phyloP scores from a whole-genome alignment of 2,113 vertebrate species.

The Hemichromis elongatus region DNA sequence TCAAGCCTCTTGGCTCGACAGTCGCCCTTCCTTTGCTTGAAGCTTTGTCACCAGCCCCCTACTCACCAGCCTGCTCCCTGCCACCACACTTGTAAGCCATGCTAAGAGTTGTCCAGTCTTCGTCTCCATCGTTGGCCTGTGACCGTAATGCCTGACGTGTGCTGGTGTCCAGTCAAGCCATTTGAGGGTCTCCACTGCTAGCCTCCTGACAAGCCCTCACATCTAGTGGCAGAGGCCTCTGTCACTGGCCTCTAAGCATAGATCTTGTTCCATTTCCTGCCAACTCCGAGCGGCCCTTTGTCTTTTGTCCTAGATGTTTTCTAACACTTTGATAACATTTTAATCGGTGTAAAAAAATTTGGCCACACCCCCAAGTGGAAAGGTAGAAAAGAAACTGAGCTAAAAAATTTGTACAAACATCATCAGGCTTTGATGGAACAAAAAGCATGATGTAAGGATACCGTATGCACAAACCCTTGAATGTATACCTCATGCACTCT shows the following conservation, averaged over 20 bases:
- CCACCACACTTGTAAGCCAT: background rate
- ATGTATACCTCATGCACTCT: no score
- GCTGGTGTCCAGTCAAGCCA: background rate
- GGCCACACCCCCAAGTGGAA: background rate
- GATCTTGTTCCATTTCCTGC: background rate
- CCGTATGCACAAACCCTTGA: no score
- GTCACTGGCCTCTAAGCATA: accelerated
- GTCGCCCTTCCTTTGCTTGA: background rate
- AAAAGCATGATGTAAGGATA: no score
- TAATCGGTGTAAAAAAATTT: background rate
- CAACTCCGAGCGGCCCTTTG: background rate
- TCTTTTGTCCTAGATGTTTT: background rate
- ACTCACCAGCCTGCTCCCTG: accelerated
- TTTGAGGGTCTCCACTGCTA: accelerated
- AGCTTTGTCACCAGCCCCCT: accelerated
- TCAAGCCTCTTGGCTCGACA: accelerated
- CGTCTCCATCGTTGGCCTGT: background rate
- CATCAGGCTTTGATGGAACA: no score
- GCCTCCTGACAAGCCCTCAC: background rate
- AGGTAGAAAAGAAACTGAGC: background rate
- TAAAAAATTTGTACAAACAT: no score
- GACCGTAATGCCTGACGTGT: background rate
- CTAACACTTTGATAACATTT: background rate
- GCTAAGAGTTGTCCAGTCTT: background rate
- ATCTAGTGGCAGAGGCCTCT: background rate